Evolutionary conservation across 2,113 vertebrate species (phyloP), one percentile per base, ranked within the genome.

Genomic region (Sander lucioperca): DNA sequence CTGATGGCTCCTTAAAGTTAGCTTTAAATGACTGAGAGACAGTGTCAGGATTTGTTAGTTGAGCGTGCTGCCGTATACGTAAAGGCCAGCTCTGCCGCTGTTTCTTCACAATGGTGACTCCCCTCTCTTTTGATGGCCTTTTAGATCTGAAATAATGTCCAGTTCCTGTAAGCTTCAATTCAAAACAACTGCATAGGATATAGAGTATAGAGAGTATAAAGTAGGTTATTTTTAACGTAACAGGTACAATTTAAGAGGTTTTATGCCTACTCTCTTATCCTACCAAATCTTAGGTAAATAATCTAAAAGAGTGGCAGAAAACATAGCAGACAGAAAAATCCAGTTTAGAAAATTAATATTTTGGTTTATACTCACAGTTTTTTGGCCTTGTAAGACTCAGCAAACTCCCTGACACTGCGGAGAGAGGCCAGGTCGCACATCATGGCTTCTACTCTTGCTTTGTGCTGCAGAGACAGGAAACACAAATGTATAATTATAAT

Each of bases 401-500:
- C 96, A 88, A 99, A 99, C 88, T 94, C 95, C 82, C 95, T 93
- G 89, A 99, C 96, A 13, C 97, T 99, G 77, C 94, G 94, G 82
- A 99, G 94, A 74, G 96, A 96, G 70, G 97, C 94, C 64, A 99
- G 95, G 94, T 99, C 97, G 86, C 99, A 96, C 94, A 95, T 96
- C 96, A 99, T 97, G 87, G 96, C 96, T 92, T 99, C 98, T 53
- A 98, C 97, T 89, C 96, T 96, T 81, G 98, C 97, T 96, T 99
- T 99, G 88, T 97, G 96, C 98, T 99, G 93, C 27, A 23, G 73
- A 83, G 73, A 89, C 72, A 89, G 48, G 88, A 74, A 80, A 80
- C 86, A 89, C 25, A 82, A 59, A 71, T 25, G 11, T 2, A 66
- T 0, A 2, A 66, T 58, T 70, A 57, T 81, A 68, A 62, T 30